Evolutionary conservation across 2,797 vertebrate genomes (phyloP), one percentile per base, ranked within the genome.

Genomic region (Heteromormyrus szaboi): DNA sequence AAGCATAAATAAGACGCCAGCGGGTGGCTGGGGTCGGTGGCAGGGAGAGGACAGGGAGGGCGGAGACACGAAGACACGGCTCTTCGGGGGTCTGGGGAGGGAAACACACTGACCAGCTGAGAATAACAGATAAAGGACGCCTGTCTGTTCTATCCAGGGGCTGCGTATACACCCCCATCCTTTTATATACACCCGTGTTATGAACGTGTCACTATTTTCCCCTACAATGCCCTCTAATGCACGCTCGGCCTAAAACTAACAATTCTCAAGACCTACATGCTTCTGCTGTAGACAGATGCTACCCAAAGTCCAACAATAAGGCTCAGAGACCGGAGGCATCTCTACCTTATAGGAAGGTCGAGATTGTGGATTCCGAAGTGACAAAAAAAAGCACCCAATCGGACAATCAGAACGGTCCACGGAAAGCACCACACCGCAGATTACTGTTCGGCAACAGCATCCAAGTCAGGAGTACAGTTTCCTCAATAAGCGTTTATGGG

Each of bases 401-500:
- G 29, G 62, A 29, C n/a, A 2, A 68, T 29, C 62, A 68, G 8
- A 68, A 68, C 11, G 9, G 33, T 41, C 17, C 72, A n/a, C 4
- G 17, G 37, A 41, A 19, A 19, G 17, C 7, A 8, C 14, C 4
- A 19, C 17, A 17, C 12, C 37, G 8, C 14, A 44, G 72, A 6
- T 79, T 79, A 3, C 68, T 1, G 11, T 41, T 5, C 17, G 0
- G 68, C 33, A 8, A 68, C 89, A 84, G 88, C 90, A 89, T 48
- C 88, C 51, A 33, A 90, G n/a, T 0, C 72, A 3, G 22, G 76
- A 86, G 9, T 87, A 88, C 93, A 90, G 95, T 91, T 94, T 95
- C 93, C 95, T 96, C 95, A 92, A 91, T 91, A 68, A 96, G 94
- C 95, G 95, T 93, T 93, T 94, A 92, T 93, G 94, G 93, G 94